phyloP scores from a whole-genome alignment of 2,888 invertebrate species.

The Cataglyphis altisquamis region DNA sequence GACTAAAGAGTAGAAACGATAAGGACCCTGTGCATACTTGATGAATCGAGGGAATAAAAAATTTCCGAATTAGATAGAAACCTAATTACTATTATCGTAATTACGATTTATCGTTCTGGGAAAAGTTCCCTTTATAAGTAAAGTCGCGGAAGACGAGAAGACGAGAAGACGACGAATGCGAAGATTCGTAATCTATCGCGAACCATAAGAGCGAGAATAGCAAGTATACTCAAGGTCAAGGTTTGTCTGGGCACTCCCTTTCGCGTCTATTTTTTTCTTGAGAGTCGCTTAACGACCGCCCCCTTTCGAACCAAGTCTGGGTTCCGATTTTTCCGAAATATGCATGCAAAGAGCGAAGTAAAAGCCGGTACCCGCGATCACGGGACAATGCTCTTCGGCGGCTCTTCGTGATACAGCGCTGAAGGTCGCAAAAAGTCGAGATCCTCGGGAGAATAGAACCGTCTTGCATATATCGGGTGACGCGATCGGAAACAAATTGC shows the following conservation, averaged over 20 bases:
- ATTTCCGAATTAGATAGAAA: neutral
- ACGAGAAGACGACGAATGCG: neutral
- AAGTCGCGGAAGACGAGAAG: neutral
- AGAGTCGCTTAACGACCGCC: conserved; percentile 22
- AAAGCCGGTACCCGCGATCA: conserved; percentile 32
- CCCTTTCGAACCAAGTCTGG: conserved; percentile 14
- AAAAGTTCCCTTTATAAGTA: neutral
- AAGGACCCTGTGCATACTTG: neutral
- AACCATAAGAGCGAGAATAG: conserved; percentile 27
- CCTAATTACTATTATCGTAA: neutral
- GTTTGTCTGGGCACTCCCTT: conserved; percentile 49
- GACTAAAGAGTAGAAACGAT: neutral
- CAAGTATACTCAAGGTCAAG: conserved; percentile 45
- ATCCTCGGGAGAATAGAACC: conserved; percentile 73
- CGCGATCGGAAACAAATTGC: conserved; percentile 61
- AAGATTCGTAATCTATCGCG: conserved; percentile 13
- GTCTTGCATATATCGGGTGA: conserved; percentile 73
- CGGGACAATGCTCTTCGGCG: conserved; percentile 66
- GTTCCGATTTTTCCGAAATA: conserved; percentile 39
- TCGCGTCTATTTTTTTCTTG: conserved; percentile 16
- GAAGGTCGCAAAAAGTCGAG: conserved; percentile 74
- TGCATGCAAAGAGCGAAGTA: neutral
- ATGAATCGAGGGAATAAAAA: neutral
- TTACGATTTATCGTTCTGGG: neutral
- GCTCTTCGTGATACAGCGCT: conserved; percentile 66